A percentile compares a stretch with the other conserved stretches of the same genome.
Conservation (phyloP, 2,888 invertebrate genomes). For the Ctena decussata region DNA sequence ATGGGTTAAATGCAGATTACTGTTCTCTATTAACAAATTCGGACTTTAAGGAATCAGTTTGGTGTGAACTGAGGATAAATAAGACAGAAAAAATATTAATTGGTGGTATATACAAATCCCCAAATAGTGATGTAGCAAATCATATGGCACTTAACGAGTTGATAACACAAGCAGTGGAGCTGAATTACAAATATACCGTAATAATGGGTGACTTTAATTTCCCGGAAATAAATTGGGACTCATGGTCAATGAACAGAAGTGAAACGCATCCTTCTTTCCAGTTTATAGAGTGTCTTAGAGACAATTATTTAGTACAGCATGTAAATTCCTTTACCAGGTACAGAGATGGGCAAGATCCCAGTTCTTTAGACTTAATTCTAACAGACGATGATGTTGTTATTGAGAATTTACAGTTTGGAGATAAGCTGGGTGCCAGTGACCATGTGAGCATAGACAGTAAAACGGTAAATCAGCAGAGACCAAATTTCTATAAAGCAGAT, state of each 20-base stretch:
- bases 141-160: background rate
- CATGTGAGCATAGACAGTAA: background rate
- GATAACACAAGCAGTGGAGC: background rate
- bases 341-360: slow-evolving; percentile 16
- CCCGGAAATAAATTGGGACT: slow-evolving; percentile 24
- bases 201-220: slow-evolving; percentile 31
- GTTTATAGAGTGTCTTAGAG: slow-evolving; percentile 11
- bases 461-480: background rate
- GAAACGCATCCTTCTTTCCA: slow-evolving; percentile 12
- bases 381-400: background rate
- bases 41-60: background rate
- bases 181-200: background rate
- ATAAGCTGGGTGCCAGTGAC: background rate
- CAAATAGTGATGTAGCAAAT: background rate
- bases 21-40: too few species aligned
- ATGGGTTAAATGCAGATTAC: too few species aligned
- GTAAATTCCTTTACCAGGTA: slow-evolving; percentile 4
- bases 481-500: slow-evolving; percentile 30
- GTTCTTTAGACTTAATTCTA: slow-evolving; percentile 9
- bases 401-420: background rate
- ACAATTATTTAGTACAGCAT: slow-evolving; percentile 10
- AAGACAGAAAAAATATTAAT: background rate
- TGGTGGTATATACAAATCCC: slow-evolving; percentile 14
- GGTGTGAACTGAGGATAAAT: background rate
- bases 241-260: slow-evolving; percentile 1